These are phyloP conservation scores for Drosophila sp. DNA, from an alignment of 1,140 invertebrate species.

Conservation along the genomic window DNA sequence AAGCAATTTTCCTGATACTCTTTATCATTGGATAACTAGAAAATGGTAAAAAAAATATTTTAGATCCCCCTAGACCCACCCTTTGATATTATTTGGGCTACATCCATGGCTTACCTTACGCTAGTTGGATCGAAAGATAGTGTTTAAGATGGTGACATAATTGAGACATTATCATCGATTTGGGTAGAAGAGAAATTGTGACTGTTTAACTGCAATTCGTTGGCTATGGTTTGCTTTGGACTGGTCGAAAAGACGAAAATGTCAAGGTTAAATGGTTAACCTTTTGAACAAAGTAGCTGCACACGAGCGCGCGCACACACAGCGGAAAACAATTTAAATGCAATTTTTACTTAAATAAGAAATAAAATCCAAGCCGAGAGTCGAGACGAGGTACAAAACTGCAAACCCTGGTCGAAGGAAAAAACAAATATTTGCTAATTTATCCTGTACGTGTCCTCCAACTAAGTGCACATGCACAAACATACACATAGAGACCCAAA, in stretches of 20 bases:
- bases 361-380: constrained; percentile 60
- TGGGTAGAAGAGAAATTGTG: constrained; percentile 5
- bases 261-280: constrained; percentile 74
- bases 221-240: constrained; percentile 10
- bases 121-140: constrained; percentile 23
- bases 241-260: constrained; percentile 43
- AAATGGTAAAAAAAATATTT: too few relatives aligned
- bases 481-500: background rate
- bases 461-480: constrained; percentile 64
- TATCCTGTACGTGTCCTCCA: constrained; percentile 81
- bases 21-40: too few relatives aligned
- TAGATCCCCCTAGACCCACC: background rate
- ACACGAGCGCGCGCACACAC: constrained; percentile 22
- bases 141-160: constrained; percentile 71
- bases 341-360: constrained; percentile 82
- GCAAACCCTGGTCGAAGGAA: constrained; percentile 32
- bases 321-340: constrained; percentile 73
- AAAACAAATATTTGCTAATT: constrained; percentile 81
- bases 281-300: constrained; percentile 55
- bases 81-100: background rate
- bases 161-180: constrained; percentile 78
- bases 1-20: too few relatives aligned
- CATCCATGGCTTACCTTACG: background rate
- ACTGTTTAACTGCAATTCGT: constrained; percentile 7
- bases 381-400: constrained; percentile 34